These are phyloP conservation scores for Idaea straminata DNA, from an alignment of 2,888 invertebrate species.

Conservation along the genomic window DNA sequence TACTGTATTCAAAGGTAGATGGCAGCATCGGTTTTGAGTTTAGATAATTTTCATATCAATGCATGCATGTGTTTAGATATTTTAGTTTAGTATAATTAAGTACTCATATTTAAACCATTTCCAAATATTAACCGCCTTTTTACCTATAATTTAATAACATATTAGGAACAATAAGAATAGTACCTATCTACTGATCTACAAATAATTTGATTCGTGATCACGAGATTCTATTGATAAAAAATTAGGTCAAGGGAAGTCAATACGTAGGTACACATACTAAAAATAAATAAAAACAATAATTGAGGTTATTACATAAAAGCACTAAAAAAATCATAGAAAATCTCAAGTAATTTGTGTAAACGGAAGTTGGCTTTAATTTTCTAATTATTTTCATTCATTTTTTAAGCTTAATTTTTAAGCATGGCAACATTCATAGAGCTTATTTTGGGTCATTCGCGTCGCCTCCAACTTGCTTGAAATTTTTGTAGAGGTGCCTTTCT, in stretches of 20 bases:
- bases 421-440: conserved; percentile 75
- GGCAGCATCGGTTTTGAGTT: not conserved
- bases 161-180: not conserved
- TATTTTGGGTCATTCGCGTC: conserved; percentile 80
- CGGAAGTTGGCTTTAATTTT: no score
- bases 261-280: not conserved
- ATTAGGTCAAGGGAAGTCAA: not conserved
- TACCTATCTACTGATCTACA: not conserved
- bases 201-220: not conserved
- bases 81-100: not conserved
- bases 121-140: no score
- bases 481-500: conserved; percentile 79
- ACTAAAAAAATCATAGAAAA: not conserved
- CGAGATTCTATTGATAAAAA: not conserved
- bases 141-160: not conserved
- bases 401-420: conserved; percentile 44
- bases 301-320: not conserved
- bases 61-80: not conserved
- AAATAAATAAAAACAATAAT: not conserved
- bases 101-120: no score
- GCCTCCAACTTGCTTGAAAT: conserved; percentile 70
- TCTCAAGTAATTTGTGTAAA: not conserved
- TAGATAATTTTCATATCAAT: not conserved
- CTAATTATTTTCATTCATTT: conserved; percentile 6
- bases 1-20: not conserved